Percentiles rank a stretch among this genome's conserved stretches.
Evolutionary conservation across 1,140 invertebrate genomes (phyloP).

Genomic region (Oncopeltus fasciatus): DNA sequence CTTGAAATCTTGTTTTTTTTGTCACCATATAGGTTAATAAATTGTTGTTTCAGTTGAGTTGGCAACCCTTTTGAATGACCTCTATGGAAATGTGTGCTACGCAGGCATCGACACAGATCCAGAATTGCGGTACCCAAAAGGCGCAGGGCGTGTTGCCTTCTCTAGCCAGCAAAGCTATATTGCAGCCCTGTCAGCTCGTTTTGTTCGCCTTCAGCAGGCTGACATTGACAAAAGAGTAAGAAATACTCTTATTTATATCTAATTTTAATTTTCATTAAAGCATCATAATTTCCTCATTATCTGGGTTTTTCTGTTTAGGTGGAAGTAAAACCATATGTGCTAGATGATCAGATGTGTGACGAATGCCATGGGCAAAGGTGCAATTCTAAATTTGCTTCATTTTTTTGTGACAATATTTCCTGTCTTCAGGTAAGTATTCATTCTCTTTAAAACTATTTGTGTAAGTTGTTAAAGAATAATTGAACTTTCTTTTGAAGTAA

Average conservation of each 20-base stretch:
- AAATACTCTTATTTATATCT: too few relatives aligned
- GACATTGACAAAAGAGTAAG: constrained; percentile 90
- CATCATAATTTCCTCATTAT: too few relatives aligned
- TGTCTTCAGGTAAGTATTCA: constrained; percentile 44
- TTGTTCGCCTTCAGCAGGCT: constrained; percentile 95
- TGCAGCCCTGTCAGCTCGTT: constrained; percentile 92
- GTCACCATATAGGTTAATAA: too few relatives aligned
- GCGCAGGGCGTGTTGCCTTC: constrained; percentile 95
- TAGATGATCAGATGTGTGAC: constrained; percentile 99
- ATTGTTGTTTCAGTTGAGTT: constrained; percentile 95
- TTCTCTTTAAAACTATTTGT: too few relatives aligned
- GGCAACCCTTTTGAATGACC: constrained; percentile 96
- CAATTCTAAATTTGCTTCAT: constrained; percentile 93
- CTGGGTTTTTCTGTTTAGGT: constrained; percentile 28
- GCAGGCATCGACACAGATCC: constrained; percentile 99
- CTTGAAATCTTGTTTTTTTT: too few relatives aligned
- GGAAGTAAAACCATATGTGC: constrained; percentile 95
- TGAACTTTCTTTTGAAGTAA: too few relatives aligned
- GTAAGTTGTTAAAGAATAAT: too few relatives aligned
- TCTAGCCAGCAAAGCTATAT: constrained; percentile 98
- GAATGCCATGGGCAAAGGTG: constrained; percentile 95
- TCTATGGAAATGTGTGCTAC: constrained; percentile 98
- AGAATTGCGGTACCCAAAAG: constrained; percentile 98
- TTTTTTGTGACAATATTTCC: constrained; percentile 98
- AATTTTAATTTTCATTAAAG: too few relatives aligned